These are phyloP conservation scores for Conopomorpha cramerella DNA, from an alignment of 1,140 invertebrate species.

Conservation along the genomic window DNA sequence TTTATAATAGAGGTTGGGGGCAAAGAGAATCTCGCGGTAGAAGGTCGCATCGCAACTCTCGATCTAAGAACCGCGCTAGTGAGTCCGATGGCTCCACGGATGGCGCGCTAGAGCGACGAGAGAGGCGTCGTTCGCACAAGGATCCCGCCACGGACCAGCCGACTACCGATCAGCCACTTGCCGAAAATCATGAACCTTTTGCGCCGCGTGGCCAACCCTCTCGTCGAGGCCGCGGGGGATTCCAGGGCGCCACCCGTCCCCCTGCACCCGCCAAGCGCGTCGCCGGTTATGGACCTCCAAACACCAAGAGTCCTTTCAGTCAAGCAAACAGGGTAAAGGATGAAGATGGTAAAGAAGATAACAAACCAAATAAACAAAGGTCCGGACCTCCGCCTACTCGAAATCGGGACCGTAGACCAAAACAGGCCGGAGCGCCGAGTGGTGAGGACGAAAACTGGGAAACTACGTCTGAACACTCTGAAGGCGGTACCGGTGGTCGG, in stretches of 20 bases:
- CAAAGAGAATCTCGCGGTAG: slow-evolving; percentile 39
- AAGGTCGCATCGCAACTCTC: slow-evolving; percentile 40
- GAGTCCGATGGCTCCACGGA: slow-evolving; percentile 49
- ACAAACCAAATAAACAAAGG: slow-evolving; percentile 67
- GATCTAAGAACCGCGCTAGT: slow-evolving; percentile 51
- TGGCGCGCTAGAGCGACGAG: slow-evolving; percentile 38
- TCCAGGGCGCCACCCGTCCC: slow-evolving; percentile 56
- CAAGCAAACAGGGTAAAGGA: slow-evolving; percentile 61
- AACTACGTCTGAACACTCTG: slow-evolving; percentile 71
- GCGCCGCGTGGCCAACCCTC: slow-evolving; percentile 83
- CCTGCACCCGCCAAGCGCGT: slow-evolving; percentile 64
- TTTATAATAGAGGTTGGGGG: slow-evolving; percentile 47
- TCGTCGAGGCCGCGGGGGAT: slow-evolving; percentile 73
- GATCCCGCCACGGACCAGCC: slow-evolving; percentile 33
- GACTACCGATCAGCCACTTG: slow-evolving; percentile 15
- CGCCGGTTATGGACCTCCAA: slow-evolving; percentile 74
- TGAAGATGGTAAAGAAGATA: slow-evolving; percentile 39
- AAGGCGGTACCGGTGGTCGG: slow-evolving; percentile 55
- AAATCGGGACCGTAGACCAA: slow-evolving; percentile 62
- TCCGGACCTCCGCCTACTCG: slow-evolving; percentile 70
- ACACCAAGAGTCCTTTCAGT: slow-evolving; percentile 76
- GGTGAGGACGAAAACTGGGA: slow-evolving; percentile 71
- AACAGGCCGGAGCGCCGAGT: slow-evolving; percentile 62
- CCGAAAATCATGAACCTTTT: slow-evolving; percentile 63
- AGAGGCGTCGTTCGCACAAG: slow-evolving; percentile 35